These are phyloP conservation scores for Syrrhaptes paradoxus DNA, from an alignment of 2,113 vertebrate species.

Conservation along the genomic window DNA sequence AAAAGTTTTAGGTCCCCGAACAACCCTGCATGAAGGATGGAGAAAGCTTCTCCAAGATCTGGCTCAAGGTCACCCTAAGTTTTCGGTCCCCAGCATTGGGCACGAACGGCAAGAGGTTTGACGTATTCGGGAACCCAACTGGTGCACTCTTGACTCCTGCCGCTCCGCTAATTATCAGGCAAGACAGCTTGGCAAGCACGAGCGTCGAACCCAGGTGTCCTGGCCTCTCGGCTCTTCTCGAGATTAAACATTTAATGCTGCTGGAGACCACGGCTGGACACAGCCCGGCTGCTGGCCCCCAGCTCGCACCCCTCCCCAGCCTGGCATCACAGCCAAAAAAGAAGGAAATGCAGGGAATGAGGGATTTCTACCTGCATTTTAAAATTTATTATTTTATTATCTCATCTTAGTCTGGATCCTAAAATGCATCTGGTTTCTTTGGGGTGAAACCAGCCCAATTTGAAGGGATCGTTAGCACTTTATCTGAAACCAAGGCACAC, in stretches of 20 bases:
- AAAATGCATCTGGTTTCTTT: not conserved
- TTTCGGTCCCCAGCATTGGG: not conserved
- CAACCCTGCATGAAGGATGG: not conserved
- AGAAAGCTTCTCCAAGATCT: not conserved
- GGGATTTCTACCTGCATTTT: not conserved
- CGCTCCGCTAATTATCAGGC: not conserved
- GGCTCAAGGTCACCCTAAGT: not conserved
- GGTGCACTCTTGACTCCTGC: not conserved
- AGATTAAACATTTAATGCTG: not conserved
- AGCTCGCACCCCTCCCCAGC: not conserved
- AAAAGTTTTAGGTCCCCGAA: too few relatives aligned
- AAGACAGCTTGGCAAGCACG: not conserved
- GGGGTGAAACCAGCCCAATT: not conserved
- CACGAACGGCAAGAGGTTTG: accelerated
- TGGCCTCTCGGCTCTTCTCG: not conserved
- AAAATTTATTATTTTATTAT: too few relatives aligned
- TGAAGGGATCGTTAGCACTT: not conserved
- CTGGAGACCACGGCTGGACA: accelerated
- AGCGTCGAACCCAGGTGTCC: not conserved
- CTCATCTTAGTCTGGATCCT: not conserved
- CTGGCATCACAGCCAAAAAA: not conserved
- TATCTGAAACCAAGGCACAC: not conserved
- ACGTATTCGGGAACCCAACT: not conserved
- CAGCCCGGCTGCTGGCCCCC: not conserved
- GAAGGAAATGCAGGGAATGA: not conserved